Evolutionary conservation across 2,888 invertebrate genomes (phyloP).

Genomic region (Melinaea menophilus): DNA sequence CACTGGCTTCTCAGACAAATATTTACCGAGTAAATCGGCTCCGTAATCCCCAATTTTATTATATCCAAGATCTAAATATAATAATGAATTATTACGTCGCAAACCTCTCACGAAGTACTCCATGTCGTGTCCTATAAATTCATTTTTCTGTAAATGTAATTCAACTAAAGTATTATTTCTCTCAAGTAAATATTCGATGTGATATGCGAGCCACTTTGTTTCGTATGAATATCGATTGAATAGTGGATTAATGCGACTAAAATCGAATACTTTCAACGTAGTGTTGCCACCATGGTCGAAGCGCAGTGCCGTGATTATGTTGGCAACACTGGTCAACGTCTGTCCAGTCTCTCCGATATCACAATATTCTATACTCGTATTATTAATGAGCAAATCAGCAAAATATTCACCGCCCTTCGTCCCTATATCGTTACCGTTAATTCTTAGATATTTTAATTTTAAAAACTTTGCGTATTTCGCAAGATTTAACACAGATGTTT

Average conservation of each 20-base stretch:
- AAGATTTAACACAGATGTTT: constrained; percentile 56
- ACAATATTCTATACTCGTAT: constrained; percentile 63
- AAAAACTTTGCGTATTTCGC: constrained; percentile 57
- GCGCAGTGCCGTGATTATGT: constrained; percentile 68
- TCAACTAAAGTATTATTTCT: constrained; percentile 67
- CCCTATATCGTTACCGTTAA: constrained; percentile 80
- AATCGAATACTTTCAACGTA: constrained; percentile 59
- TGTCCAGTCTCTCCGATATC: constrained; percentile 79
- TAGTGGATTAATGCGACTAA: constrained; percentile 56
- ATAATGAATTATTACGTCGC: constrained; percentile 67
- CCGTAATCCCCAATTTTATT: constrained; percentile 81
- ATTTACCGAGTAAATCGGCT: constrained; percentile 70
- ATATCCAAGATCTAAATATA: constrained; percentile 77
- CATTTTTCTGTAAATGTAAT: constrained; percentile 78
- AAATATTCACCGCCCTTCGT: constrained; percentile 71
- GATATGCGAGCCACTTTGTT: constrained; percentile 72
- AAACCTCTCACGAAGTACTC: constrained; percentile 76
- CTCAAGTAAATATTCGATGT: constrained; percentile 63
- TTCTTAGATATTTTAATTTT: constrained; percentile 68
- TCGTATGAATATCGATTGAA: constrained; percentile 63
- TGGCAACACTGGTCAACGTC: constrained; percentile 75
- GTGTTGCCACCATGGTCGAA: constrained; percentile 54
- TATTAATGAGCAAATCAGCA: constrained; percentile 68
- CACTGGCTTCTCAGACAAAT: constrained; percentile 70
- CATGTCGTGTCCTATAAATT: constrained; percentile 79